Evolutionary conservation across 1,140 invertebrate species (phyloP), one percentile per base, ranked within the genome.

Genomic region (Geopemphigus sp.): DNA sequence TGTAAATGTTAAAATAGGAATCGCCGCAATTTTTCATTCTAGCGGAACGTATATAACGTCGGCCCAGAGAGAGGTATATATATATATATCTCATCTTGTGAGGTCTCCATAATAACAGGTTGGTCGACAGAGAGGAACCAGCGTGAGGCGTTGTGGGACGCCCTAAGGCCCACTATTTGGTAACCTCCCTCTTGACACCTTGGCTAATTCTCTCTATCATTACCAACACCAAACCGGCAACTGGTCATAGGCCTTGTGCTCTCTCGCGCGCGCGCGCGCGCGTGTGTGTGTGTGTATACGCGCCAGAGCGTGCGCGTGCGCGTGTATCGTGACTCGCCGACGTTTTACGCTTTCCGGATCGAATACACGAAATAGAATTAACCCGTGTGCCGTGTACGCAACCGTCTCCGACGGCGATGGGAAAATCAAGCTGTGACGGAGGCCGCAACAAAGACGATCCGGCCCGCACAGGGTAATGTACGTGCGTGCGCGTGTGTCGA

Each of bases 181-280:
- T 63, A 12, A 78, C 74, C 74, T 78, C 74, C 74, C 74, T 39
- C 74, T 78, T 78, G 74, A 78, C 74, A 78, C 74, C 74, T 78
- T 78, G 74, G 74, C 74, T 78, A 78, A 78, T 78, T 78, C 74
- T 78, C 74, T 78, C 74, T 78, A 63, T 78, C 74, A 63, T 78
- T 63, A 61, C 74, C 39, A 47, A 63, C 74, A 78, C 74, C 57
- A 61, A 78, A 78, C 29, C 59, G 63, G 50, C 76, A 70, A 68
- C 64, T 80, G 74, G 76, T 59, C 54, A 57, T 64, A 68, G 73
- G 29, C 39, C 32, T 29, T 3, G 3, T 8, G 32, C n/a, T 29
- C 15, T 1, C 12, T 10, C 8, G 1, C 10, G 24, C 22, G 22
- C 17, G 32, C 14, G 24, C 45, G 47, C n/a, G 29, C 15, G 1